phyloP scores from a whole-genome alignment of 2,113 vertebrate species.

The Gnathochromis pfefferi region DNA sequence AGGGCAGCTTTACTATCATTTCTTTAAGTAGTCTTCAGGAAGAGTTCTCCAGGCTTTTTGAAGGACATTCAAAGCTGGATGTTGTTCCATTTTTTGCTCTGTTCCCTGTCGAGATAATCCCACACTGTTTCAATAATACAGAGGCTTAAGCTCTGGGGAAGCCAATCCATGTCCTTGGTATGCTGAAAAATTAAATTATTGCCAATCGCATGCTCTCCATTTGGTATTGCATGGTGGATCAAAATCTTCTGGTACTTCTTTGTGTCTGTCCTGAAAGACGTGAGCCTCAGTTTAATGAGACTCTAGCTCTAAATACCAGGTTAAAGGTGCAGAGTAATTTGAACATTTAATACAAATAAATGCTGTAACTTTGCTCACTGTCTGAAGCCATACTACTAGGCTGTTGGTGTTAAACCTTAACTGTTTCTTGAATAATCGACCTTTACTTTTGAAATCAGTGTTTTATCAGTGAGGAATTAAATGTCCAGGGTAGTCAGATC shows the following conservation, averaged over 20 bases:
- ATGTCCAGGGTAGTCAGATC: background rate
- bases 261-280: background rate
- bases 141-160: background rate
- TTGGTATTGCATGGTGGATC: background rate
- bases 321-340: background rate
- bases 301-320: background rate
- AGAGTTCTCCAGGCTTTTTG: background rate
- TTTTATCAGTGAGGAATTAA: background rate
- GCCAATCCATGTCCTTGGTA: background rate
- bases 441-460: background rate
- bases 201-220: background rate
- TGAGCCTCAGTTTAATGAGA: background rate
- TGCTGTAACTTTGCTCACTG: background rate
- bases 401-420: background rate
- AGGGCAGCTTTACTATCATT: background rate
- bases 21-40: background rate
- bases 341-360: background rate
- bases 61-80: background rate
- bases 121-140: background rate
- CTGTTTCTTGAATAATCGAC: background rate
- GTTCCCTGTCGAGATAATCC: background rate
- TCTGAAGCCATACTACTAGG: background rate
- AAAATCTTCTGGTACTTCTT: background rate
- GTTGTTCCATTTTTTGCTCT: background rate
- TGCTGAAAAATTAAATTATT: background rate